Evolutionary conservation across 23 tunicate genomes (phyloP).

Genomic region (Halocynthia roretzi): DNA sequence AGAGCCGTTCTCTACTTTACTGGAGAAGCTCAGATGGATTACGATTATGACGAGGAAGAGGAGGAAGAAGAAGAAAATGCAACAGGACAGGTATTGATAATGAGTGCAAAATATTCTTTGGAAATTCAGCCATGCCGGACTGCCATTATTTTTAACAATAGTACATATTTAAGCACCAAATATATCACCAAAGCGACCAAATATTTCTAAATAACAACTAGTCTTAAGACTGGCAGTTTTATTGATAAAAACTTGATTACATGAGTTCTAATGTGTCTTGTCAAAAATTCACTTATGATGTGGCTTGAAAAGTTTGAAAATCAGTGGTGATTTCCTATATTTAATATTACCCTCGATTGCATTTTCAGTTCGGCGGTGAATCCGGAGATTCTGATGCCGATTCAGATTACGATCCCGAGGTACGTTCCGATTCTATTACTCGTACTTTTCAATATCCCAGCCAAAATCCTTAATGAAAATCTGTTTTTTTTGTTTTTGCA

Average conservation of each 20-base stretch:
- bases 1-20: conserved; percentile 98
- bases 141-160: background rate
- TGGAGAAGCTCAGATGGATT: conserved; percentile 90
- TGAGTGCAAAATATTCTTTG: too few species aligned
- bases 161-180: too few species aligned
- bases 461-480: background rate
- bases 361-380: conserved; percentile 50
- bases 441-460: background rate
- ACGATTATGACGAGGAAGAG: conserved; percentile 80
- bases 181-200: too few species aligned
- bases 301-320: background rate
- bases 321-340: background rate
- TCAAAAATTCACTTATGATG: background rate
- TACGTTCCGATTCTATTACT: background rate
- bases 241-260: too few species aligned
- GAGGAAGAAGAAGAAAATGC: conserved; percentile 79
- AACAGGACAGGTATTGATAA: conserved; percentile 16
- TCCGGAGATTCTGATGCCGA: conserved; percentile 70
- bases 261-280: background rate
- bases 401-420: conserved; percentile 90
- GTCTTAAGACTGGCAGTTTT: too few species aligned
- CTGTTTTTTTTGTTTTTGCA: conserved; percentile 15
- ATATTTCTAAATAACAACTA: too few species aligned
- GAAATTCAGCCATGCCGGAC: background rate
- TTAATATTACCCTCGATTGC: background rate